These are phyloP conservation scores for Eulithis testata DNA, from an alignment of 2,888 invertebrate genomes.

Conservation along the genomic window DNA sequence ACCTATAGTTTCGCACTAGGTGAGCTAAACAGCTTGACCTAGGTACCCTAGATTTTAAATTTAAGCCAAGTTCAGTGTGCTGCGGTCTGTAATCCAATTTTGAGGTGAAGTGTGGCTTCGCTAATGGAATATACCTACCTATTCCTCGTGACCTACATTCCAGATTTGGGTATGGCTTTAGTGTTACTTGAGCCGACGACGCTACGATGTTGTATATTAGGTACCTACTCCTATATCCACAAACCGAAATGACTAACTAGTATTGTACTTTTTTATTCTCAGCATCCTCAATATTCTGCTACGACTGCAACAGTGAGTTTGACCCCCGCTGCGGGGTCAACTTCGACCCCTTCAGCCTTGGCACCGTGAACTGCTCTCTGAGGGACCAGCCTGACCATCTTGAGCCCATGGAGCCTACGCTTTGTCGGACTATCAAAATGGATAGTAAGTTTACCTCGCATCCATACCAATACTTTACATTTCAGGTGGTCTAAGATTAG, in stretches of 20 bases:
- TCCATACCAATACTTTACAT: no score
- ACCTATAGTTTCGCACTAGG: not conserved
- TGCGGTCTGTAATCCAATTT: constrained; percentile 32
- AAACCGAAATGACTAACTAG: no score
- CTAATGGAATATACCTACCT: constrained; percentile 18
- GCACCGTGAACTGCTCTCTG: constrained; percentile 92
- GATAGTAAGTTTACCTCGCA: constrained; percentile 84
- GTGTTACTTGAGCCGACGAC: not conserved
- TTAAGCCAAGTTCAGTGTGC: constrained; percentile 28
- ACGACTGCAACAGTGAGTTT: constrained; percentile 95
- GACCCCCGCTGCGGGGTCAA: constrained; percentile 95
- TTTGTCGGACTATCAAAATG: constrained; percentile 93
- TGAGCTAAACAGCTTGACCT: constrained; percentile 10
- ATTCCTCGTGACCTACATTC: constrained; percentile 10
- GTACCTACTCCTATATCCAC: no score
- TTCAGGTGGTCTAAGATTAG: no score
- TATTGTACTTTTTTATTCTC: constrained; percentile 28
- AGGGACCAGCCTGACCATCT: constrained; percentile 89
- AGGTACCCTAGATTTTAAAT: constrained; percentile 4
- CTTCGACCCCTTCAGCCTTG: constrained; percentile 93
- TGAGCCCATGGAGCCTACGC: constrained; percentile 83
- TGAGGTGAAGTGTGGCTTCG: constrained; percentile 33
- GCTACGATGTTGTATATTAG: not conserved
- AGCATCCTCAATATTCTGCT: constrained; percentile 90
- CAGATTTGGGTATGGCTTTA: constrained; percentile 2